These are phyloP conservation scores for Casuarius casuarius DNA, from an alignment of 2,113 vertebrate species.

Conservation along the genomic window DNA sequence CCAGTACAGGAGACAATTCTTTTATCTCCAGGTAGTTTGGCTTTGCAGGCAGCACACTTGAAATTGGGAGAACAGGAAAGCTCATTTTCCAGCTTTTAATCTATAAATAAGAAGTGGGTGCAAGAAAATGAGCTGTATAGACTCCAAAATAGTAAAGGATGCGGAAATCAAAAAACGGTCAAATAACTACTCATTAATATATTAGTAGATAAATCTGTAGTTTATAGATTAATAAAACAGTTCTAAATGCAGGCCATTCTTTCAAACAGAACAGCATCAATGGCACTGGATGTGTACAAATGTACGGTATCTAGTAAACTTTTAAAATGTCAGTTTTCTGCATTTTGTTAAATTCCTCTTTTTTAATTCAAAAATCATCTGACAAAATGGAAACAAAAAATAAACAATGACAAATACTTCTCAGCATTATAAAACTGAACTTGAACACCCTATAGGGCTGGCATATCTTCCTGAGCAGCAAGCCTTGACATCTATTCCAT, in stretches of 20 bases:
- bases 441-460: not conserved
- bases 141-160: not conserved
- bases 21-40: not conserved
- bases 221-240: not conserved
- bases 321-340: not conserved
- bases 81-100: not conserved
- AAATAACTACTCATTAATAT: not conserved
- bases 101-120: not conserved
- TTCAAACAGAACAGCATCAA: not conserved
- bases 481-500: not conserved
- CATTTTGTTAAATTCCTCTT: not conserved
- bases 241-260: not conserved
- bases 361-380: not conserved
- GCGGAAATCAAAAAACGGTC: too few relatives aligned
- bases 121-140: not conserved
- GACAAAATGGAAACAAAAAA: not conserved
- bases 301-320: not conserved
- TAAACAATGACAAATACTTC: not conserved
- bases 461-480: not conserved
- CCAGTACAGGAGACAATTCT: not conserved
- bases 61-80: not conserved
- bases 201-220: not conserved
- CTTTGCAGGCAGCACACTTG: not conserved
- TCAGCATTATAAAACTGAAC: not conserved
- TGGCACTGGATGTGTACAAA: not conserved